These are phyloP conservation scores for Dioctria linearis DNA, from an alignment of 2,888 invertebrate species.

Conservation along the genomic window DNA sequence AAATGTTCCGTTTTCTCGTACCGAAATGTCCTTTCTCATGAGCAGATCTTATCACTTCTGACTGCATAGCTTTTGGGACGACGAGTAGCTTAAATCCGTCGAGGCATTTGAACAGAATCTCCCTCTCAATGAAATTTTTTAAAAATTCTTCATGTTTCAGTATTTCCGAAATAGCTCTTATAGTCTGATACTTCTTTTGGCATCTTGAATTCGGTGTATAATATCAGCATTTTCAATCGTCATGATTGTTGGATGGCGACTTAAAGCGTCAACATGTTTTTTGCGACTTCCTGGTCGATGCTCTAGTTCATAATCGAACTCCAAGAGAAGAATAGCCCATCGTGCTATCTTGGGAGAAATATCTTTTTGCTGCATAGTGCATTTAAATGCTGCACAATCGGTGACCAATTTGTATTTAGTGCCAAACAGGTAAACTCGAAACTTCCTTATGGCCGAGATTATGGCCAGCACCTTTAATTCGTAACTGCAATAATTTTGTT, in stretches of 20 bases:
- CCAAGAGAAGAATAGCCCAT: conserved; percentile 31
- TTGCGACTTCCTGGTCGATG: conserved; percentile 21
- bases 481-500: too few relatives aligned
- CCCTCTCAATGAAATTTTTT: too few relatives aligned
- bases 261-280: conserved; percentile 57
- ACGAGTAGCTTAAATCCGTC: too few relatives aligned
- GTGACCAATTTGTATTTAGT: conserved; percentile 44
- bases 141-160: background rate
- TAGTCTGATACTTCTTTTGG: background rate
- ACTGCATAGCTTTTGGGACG: too few relatives aligned
- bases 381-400: conserved; percentile 34
- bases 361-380: conserved; percentile 37
- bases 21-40: too few relatives aligned
- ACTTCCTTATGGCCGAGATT: conserved; percentile 43
- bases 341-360: conserved; percentile 13
- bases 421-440: conserved; percentile 51
- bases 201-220: background rate
- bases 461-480: conserved; percentile 54
- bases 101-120: too few relatives aligned
- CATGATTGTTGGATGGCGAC: conserved; percentile 53
- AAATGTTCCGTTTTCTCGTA: too few relatives aligned
- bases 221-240: background rate
- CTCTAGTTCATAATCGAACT: conserved; percentile 14
- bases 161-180: background rate
- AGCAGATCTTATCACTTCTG: too few relatives aligned